Evolutionary conservation across 2,888 invertebrate genomes (phyloP).

Genomic region (Nyleta sp.): DNA sequence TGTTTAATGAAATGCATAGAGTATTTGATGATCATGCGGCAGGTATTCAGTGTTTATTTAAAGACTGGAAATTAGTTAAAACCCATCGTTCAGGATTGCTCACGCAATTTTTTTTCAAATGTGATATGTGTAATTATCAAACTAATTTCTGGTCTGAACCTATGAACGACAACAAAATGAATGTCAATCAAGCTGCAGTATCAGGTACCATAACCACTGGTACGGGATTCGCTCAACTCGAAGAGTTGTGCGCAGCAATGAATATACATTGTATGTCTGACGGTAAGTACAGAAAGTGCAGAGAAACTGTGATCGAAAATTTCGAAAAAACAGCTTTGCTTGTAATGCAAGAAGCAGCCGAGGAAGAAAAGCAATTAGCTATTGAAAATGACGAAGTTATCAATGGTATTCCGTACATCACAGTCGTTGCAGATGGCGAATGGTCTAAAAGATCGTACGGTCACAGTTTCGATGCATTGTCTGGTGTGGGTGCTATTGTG

Average conservation of each 20-base stretch:
- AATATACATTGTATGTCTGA: slow-evolving; percentile 21
- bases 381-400: slow-evolving; percentile 35
- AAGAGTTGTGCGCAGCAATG: slow-evolving; percentile 27
- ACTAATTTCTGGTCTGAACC: slow-evolving; percentile 36
- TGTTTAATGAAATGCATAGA: slow-evolving; percentile 2
- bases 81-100: not conserved
- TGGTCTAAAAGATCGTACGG: slow-evolving; percentile 9
- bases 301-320: slow-evolving; percentile 16
- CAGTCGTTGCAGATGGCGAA: slow-evolving; percentile 24
- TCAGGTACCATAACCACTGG: slow-evolving; percentile 32
- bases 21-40: slow-evolving; percentile 3
- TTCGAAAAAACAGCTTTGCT: slow-evolving; percentile 1
- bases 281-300: slow-evolving; percentile 1
- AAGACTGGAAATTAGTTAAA: not conserved
- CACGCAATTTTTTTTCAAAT: slow-evolving; percentile 16
- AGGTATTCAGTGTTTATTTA: slow-evolving; percentile 1
- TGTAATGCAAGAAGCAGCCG: slow-evolving; percentile 47
- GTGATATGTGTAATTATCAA: slow-evolving; percentile 17
- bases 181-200: slow-evolving; percentile 28
- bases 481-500: slow-evolving; percentile 1
- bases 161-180: not conserved
- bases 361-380: slow-evolving; percentile 52
- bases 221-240: slow-evolving; percentile 27
- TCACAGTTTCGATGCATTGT: slow-evolving; percentile 4
- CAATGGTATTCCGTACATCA: slow-evolving; percentile 17